Percentiles rank a stretch among this genome's conserved stretches.
These are phyloP conservation scores for Matsumyia berberina DNA, from an alignment of 2,888 invertebrate species.

Conservation along the genomic window DNA sequence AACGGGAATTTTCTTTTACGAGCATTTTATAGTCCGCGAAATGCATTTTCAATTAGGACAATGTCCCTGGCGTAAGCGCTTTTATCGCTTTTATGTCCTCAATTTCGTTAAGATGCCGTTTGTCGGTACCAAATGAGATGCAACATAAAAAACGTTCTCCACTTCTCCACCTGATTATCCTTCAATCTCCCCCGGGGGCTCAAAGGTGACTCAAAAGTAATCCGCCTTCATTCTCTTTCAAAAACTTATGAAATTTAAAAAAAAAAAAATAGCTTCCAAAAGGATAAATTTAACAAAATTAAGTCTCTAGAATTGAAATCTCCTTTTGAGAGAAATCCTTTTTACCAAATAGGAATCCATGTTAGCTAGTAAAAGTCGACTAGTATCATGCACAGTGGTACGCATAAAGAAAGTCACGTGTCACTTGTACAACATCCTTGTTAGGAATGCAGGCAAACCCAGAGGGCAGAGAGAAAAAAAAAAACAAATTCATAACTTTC, in stretches of 20 bases:
- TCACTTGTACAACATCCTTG: constrained; percentile 27
- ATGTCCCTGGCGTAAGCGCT: constrained; percentile 65
- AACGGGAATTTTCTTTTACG: constrained; percentile 55
- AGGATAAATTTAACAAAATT: constrained; percentile 47
- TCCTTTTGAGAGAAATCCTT: background rate
- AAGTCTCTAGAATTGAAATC: background rate
- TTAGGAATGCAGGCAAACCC: background rate
- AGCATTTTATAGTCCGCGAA: constrained; percentile 68
- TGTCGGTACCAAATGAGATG: constrained; percentile 35
- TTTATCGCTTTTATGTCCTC: constrained; percentile 68
- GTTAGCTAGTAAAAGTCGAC: too few relatives aligned
- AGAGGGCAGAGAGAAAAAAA: constrained; percentile 18
- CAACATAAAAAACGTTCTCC: constrained; percentile 28
- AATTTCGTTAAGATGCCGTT: constrained; percentile 56
- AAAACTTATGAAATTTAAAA: constrained; percentile 3
- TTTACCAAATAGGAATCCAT: background rate
- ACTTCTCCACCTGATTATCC: constrained; percentile 8
- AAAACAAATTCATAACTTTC: constrained; percentile 66
- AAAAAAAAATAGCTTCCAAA: constrained; percentile 19
- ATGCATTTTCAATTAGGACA: constrained; percentile 76
- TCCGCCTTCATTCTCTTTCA: background rate
- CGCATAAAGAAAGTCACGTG: constrained; percentile 49
- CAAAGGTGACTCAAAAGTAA: constrained; percentile 22
- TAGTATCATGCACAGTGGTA: background rate
- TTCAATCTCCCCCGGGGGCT: constrained; percentile 26